Percentiles rank a stretch among this genome's conserved stretches.
Conservation (phyloP, 1,140 invertebrate genomes). For the Microplitis mediator region DNA sequence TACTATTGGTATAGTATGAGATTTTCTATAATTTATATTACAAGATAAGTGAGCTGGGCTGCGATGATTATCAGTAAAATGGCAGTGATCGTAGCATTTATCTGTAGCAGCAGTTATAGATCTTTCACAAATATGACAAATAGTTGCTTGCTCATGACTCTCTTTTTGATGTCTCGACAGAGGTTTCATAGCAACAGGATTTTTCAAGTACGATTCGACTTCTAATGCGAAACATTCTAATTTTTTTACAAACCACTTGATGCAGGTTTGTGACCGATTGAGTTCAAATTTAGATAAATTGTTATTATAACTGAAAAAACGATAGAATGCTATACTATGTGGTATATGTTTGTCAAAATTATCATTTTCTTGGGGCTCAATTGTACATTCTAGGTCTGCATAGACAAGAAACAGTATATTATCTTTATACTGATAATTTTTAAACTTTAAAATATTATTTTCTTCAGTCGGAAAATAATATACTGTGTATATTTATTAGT, state of each 20-base stretch:
- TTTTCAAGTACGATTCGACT: neutral
- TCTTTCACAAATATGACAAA: conserved; percentile 39
- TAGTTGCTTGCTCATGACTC: neutral
- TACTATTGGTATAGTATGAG: conserved; percentile 23
- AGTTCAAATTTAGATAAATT: conserved; percentile 18
- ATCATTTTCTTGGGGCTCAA: neutral
- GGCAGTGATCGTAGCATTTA: conserved; percentile 45
- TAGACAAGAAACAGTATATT: conserved; percentile 13
- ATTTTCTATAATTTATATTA: conserved; percentile 48
- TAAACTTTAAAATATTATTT: neutral
- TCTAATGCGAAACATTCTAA: conserved; percentile 30
- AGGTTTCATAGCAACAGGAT: conserved; percentile 13
- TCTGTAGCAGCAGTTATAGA: conserved; percentile 23
- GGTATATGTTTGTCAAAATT: neutral
- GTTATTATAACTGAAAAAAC: conserved; percentile 23
- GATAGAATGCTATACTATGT: conserved; percentile 21
- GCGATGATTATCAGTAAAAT: conserved; percentile 46
- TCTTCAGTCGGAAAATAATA: neutral
- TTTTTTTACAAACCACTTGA: conserved; percentile 38
- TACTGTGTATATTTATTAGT: too few species aligned
- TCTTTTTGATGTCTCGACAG: neutral
- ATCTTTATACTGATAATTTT: neutral
- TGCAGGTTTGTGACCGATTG: conserved; percentile 31
- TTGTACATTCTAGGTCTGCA: conserved; percentile 29
- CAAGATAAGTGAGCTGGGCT: conserved; percentile 49